These are phyloP conservation scores for Trachelus tabidus DNA, from an alignment of 2,888 invertebrate genomes.

Conservation along the genomic window DNA sequence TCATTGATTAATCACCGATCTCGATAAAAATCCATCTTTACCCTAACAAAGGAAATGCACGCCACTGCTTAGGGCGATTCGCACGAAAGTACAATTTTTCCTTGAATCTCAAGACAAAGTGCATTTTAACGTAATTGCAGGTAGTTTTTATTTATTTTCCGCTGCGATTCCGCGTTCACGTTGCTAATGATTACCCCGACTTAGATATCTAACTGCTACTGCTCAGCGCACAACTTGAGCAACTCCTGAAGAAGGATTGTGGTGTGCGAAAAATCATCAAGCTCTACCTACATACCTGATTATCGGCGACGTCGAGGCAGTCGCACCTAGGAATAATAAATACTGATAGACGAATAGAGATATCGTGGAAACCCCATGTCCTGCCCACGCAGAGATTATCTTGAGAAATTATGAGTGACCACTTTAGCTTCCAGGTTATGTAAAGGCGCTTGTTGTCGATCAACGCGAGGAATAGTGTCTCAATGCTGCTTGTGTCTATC, in stretches of 20 bases:
- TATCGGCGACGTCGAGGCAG: constrained; percentile 8
- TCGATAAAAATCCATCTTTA: neutral
- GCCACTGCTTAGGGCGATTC: neutral
- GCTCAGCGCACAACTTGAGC: constrained; percentile 18
- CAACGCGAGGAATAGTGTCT: neutral
- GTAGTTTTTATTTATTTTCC: neutral
- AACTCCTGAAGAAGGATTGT: neutral
- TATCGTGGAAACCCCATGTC: constrained; percentile 34
- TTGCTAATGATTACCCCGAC: constrained; percentile 44
- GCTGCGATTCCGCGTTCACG: neutral
- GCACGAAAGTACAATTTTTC: neutral
- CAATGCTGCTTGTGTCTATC: neutral
- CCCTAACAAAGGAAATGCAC: neutral
- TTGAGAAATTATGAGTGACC: constrained; percentile 58
- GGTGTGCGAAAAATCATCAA: neutral
- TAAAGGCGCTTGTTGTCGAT: constrained; percentile 31
- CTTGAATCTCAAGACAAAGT: no score
- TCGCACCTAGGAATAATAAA: constrained; percentile 58
- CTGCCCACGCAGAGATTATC: constrained; percentile 60
- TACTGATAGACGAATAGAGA: constrained; percentile 55
- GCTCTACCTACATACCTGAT: constrained; percentile 22
- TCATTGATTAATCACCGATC: neutral
- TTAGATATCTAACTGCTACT: constrained; percentile 20
- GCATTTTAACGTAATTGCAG: neutral
- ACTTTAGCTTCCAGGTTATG: constrained; percentile 51